phyloP scores from a whole-genome alignment of 1,140 invertebrate species.

The Drosophila carrolli region DNA sequence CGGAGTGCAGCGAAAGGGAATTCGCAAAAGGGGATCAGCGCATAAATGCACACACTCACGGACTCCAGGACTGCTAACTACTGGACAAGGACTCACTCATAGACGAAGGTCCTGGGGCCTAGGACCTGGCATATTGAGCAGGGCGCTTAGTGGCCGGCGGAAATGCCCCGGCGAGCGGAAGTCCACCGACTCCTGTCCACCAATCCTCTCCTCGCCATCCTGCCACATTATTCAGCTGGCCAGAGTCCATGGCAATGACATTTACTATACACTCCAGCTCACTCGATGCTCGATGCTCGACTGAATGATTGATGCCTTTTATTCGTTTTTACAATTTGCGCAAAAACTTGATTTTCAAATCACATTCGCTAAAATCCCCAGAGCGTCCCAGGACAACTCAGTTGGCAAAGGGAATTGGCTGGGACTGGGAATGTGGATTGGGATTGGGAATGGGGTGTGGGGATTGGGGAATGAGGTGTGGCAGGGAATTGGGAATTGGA shows the following conservation, averaged over 20 bases:
- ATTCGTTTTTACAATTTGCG: constrained; percentile 67
- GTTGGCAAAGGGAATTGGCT: constrained; percentile 8
- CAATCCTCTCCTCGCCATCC: constrained; percentile 1
- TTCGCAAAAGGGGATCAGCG: constrained; percentile 48
- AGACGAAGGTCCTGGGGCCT: background rate
- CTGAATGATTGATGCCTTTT: constrained; percentile 82
- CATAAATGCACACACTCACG: constrained; percentile 43
- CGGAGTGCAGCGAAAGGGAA: constrained; percentile 39
- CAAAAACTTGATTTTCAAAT: constrained; percentile 74
- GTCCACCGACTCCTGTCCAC: constrained; percentile 53
- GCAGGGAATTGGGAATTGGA: constrained; percentile 6
- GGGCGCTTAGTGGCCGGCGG: constrained; percentile 42
- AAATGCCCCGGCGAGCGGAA: constrained; percentile 59
- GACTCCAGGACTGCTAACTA: background rate
- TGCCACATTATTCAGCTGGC: background rate
- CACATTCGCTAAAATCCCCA: constrained; percentile 69
- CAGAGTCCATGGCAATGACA: constrained; percentile 63
- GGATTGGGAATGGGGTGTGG: background rate
- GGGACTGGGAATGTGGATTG: constrained; percentile 11
- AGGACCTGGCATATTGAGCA: constrained; percentile 23
- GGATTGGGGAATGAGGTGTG: background rate
- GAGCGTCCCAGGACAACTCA: constrained; percentile 19
- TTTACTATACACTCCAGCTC: constrained; percentile 79
- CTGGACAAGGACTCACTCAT: constrained; percentile 1
- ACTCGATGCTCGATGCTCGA: constrained; percentile 73